Evolutionary conservation across 1,140 invertebrate genomes (phyloP).

Genomic region (Periplaneta americana): DNA sequence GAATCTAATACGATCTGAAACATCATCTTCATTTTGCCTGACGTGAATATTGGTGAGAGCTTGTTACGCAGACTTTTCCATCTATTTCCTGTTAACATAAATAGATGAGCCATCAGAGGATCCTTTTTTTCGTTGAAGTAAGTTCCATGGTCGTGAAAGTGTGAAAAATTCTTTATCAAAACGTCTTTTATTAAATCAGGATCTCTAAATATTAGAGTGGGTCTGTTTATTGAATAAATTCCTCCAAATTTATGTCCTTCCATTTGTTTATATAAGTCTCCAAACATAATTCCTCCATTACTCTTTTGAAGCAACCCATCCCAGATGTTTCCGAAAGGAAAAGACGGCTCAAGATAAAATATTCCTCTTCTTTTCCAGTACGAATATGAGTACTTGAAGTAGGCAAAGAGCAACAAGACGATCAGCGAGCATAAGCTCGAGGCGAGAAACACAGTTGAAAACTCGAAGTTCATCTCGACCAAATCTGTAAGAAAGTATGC

Average conservation of each 20-base stretch:
- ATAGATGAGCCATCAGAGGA: conserved; percentile 27
- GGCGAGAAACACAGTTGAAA: too few relatives aligned
- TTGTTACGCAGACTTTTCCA: conserved; percentile 41
- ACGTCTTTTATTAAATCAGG: conserved; percentile 52
- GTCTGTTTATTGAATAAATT: conserved; percentile 36
- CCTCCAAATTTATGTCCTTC: conserved; percentile 36
- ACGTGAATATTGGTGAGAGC: conserved; percentile 42
- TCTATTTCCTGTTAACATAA: conserved; percentile 26
- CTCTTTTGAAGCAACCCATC: conserved; percentile 1
- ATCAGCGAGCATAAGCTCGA: too few relatives aligned
- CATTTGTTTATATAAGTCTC: conserved; percentile 29
- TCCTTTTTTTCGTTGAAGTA: conserved; percentile 40
- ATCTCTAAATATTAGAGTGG: conserved; percentile 45
- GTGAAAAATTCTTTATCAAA: conserved; percentile 49
- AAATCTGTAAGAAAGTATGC: too few relatives aligned
- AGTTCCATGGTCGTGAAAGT: conserved; percentile 43
- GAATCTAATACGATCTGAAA: conserved; percentile 3
- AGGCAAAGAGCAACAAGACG: too few relatives aligned
- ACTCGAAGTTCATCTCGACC: too few relatives aligned
- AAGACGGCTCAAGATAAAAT: conserved; percentile 26
- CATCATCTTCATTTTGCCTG: conserved; percentile 40
- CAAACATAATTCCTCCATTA: not conserved
- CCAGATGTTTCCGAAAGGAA: conserved; percentile 33
- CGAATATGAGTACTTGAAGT: conserved; percentile 26
- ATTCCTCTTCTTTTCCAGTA: conserved; percentile 43